Evolutionary conservation across 2,113 vertebrate species (phyloP), one percentile per base, ranked within the genome.

Genomic region (Cathartes aura): DNA sequence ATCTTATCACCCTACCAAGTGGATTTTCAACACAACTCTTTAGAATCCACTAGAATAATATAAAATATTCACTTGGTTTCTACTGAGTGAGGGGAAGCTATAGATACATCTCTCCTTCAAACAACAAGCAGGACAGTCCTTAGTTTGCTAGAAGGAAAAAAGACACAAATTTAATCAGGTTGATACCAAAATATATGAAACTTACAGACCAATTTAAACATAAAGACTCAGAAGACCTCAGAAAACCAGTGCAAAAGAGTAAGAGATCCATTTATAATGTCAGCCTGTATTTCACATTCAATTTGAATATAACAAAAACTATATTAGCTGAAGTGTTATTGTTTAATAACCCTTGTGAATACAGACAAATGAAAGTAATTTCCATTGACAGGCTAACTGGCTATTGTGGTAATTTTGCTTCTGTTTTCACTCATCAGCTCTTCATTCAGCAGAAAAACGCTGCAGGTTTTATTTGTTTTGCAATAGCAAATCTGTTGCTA

Each of bases 291-390:
- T 98, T 98, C 97, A 96, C 83, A 91, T 98, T 97, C 93, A 97
- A 94, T 98, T 97, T 97, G 79, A 96, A 87, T 75, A 50, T 71
- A 97, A 93, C 30, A 90, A 92, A 97, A 96, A 87, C 71, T 66
- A 4, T 91, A 94, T 96, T 97, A 97, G 82, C 90, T 93, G 80
- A 95, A 91, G 47, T 17, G 3, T 90, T 98, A 93, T 47, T 98
- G 96, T 98, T 98, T 97, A 96, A 97, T 96, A 96, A 97, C 86
- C 83, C 56, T 93, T 83, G 81, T 97, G 93, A 97, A 97, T 79
- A 85, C 53, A 89, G 59, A 58, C 66, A 95, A 97, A 96, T 72
- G 87, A 96, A 96, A 96, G 68, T 98, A 93, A 98, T 98, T 98
- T 97, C 87, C 82, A 96, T 58, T 97, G 98, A 98, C 97, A 98